Percentiles rank a stretch among this genome's conserved stretches.
Conservation (phyloP, 2,113 vertebrate genomes). For the Cettia cetti region DNA sequence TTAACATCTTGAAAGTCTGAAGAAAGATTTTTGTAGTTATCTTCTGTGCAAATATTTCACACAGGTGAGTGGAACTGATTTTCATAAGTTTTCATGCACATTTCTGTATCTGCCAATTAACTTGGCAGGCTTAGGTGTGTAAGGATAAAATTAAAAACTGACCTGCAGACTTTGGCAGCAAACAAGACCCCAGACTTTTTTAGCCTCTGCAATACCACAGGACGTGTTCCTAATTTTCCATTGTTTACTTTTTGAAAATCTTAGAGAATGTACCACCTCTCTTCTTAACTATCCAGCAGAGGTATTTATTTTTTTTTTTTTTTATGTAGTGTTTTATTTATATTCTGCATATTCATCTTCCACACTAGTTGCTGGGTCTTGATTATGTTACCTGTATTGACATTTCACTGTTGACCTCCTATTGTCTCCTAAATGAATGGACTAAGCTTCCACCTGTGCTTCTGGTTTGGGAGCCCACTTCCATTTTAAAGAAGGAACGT, state of each 20-base stretch:
- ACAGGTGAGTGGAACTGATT: background rate
- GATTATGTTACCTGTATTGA: background rate
- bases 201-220: background rate
- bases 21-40: background rate
- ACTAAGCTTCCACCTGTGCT: background rate
- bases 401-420: background rate
- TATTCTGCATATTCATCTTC: background rate
- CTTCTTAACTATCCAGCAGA: background rate
- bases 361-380: background rate
- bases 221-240: background rate
- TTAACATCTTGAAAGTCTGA: background rate
- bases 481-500: background rate
- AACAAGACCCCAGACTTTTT: background rate
- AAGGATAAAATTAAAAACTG: background rate
- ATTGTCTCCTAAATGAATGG: background rate
- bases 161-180: background rate
- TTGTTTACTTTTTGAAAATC: background rate
- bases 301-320: background rate
- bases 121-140: background rate
- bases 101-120: background rate
- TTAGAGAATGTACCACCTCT: background rate
- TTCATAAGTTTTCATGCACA: background rate
- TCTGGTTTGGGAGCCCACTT: background rate
- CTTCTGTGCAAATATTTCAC: background rate
- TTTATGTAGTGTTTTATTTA: background rate